phyloP scores from a whole-genome alignment of 2,797 vertebrate species.

The Oceanodroma leucorhoa region DNA sequence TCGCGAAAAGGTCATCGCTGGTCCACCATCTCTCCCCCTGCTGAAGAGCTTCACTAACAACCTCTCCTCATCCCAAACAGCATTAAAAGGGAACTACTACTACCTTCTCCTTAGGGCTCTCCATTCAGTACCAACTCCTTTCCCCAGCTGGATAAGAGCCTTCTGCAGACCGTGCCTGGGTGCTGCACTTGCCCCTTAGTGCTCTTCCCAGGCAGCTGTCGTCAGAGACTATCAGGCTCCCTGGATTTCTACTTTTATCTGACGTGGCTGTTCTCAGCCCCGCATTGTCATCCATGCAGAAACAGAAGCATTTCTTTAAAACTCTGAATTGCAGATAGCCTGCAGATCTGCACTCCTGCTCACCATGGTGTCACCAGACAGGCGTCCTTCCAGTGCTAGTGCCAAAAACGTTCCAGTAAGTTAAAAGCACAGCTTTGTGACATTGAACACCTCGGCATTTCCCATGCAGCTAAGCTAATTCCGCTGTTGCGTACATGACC shows the following conservation, averaged over 20 bases:
- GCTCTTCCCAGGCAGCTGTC: background rate
- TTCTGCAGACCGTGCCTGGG: fast-evolving
- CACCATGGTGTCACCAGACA: background rate
- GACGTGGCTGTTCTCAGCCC: background rate
- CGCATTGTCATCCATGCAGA: background rate
- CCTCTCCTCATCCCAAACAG: background rate
- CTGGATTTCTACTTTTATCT: background rate
- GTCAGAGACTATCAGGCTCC: background rate
- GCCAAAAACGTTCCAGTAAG: background rate
- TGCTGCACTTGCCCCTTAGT: background rate
- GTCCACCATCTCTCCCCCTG: background rate
- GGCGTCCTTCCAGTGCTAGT: too few relatives aligned
- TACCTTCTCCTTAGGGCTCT: background rate
- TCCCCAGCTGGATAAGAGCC: background rate
- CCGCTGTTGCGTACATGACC: too few relatives aligned
- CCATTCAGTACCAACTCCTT: background rate
- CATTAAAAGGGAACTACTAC: background rate
- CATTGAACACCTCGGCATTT: background rate
- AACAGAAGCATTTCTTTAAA: background rate
- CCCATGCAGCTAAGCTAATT: background rate
- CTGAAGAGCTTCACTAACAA: background rate
- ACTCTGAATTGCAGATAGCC: background rate
- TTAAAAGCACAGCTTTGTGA: background rate
- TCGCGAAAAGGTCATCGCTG: background rate
- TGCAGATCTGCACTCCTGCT: background rate